Evolutionary conservation across 2,797 vertebrate species (phyloP).

Genomic region (Sorex maritimensis): DNA sequence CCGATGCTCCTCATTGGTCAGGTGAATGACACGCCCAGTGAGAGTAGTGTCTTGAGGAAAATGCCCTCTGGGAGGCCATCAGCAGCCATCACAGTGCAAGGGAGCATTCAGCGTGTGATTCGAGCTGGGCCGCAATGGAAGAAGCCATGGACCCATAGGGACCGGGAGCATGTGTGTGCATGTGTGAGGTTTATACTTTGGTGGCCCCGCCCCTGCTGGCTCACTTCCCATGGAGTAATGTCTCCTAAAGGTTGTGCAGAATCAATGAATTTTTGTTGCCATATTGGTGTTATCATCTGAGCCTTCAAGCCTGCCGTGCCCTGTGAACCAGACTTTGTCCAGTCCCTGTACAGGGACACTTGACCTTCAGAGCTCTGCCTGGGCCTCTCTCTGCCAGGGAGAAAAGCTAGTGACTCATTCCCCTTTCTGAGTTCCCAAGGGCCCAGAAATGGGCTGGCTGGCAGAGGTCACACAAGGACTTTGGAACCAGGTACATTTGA

Average conservation of each 20-base stretch:
- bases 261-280: no score
- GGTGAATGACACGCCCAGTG: no score
- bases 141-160: background rate
- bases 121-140: background rate
- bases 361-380: background rate
- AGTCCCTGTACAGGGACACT: background rate
- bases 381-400: background rate
- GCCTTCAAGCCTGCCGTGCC: background rate
- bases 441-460: rapidly evolving
- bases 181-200: rapidly evolving
- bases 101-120: background rate
- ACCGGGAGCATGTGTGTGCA: background rate
- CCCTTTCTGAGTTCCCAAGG: background rate
- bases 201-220: background rate
- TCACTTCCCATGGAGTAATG: background rate
- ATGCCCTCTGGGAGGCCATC: no score
- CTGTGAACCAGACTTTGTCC: background rate
- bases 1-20: no score
- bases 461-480: background rate
- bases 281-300: background rate
- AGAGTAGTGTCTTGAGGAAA: no score
- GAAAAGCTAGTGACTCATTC: background rate
- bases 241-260: background rate
- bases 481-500: background rate
- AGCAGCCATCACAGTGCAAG: no score